Evolutionary conservation across 2,113 vertebrate species (phyloP), one percentile per base, ranked within the genome.

Genomic region (Xiphophorus couchianus): DNA sequence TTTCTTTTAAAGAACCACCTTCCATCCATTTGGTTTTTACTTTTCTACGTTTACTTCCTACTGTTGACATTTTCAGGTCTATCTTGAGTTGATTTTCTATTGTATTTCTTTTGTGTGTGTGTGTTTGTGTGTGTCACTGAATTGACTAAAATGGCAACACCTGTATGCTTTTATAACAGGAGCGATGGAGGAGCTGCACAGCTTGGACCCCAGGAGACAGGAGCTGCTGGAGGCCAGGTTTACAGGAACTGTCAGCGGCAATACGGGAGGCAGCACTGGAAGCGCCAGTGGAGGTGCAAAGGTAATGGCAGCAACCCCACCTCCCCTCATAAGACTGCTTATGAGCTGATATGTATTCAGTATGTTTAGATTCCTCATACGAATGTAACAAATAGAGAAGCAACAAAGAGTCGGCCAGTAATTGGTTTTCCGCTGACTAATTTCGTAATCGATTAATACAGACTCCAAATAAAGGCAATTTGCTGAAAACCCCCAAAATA

Each of bases 181-280:
- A 95, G 96, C 96, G 89, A 99, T 99, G 98, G 98, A 99, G 93
- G 98, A 99, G 86, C 96, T 99, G 95, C 98, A 99, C 90, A 99
- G 97, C 93, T 94, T 99, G 93, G 98, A 99, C 94, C 98, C 98
- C 91, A 95, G 98, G 94, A 95, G 98, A 86, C 98, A 99, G 92
- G 98, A 99, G 94, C 94, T 99, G 88, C 86, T 99, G 90, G 98
- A 99, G 94, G 98, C 98, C 81, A 94, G 98, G 86, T 99, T 99
- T 91, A 99, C 97, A 30, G 98, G 97, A 74, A 98, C 96, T 77
- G 98, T 97, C 83, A 97, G 96, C 81, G 98, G 97, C 81, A 98
- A 96, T 93, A 99, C 98, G 2, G 94, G 84, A 71, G 97, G 97
- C 74, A 99, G 98, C 93, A 98, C 97, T 0, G 98, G 98, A 84